Base-by-base conservation (phyloP, 2,113 vertebrate species). In the Mormyrus lacerda region DNA sequence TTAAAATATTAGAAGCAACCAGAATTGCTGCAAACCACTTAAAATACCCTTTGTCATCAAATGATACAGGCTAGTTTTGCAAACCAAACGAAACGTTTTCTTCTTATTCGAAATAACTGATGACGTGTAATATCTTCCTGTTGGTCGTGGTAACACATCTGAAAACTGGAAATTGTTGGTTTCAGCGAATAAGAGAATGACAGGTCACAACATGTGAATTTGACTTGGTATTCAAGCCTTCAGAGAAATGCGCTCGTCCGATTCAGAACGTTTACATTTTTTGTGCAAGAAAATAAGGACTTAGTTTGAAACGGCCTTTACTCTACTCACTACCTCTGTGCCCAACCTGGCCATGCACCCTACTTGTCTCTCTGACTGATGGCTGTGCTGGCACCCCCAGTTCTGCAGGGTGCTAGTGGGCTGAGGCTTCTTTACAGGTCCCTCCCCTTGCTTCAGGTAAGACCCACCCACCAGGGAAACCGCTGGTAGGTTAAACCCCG, bases 321-420 rank as follows among this genome's bases (percentile, higher is more conserved):
- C 73, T 79, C 35, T 42, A 7, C 35, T 79, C 51, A 39, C 31
- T 45, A 42, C 86, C 88, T 88, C 45, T 35, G 44, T 44, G 35
- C 61, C 51, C 79, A 27, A 17, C 65, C 53, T 88, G 45, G 88
- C 84, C 88, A 42, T 24, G 65, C 58, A 76, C 61, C 90, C 90
- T 86, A 53, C 92, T 93, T 94, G 93, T 93, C 93, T 93, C 92
- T 92, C 91, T 94, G 94, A 94, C 95, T 94, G 94, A 95, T 93
- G 92, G 93, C 69, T 85, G 84, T 35, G 47, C 42, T 31, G 11
- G 5, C 85, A 15, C 48, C 85, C 85, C 6, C 48, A 10, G 8
- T 2, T n/a, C 48, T 53, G 11, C 21, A 45, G 44, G 82, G 82
- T 50, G 50, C 24, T 31, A 24, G 24, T 50, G 48, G 84, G 47